Evolutionary conservation across 2,797 vertebrate species (phyloP), one percentile per base, ranked within the genome.

Genomic region (Champsocephalus gunnari): DNA sequence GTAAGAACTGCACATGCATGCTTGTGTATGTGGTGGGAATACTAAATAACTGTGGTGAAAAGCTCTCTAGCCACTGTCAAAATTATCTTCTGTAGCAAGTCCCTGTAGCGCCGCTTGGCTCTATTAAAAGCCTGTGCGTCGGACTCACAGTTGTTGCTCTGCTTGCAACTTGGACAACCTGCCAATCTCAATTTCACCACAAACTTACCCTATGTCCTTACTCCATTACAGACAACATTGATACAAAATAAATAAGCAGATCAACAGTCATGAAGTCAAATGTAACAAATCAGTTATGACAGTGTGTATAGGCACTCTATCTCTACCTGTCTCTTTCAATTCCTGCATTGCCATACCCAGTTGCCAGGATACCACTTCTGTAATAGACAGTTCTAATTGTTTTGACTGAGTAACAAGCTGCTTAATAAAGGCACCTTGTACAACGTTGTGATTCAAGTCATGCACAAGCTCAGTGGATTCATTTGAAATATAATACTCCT

Each of bases 351-450:
- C 79, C 87, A 79, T 91, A 71, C 57, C 81, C 80, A 80, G 93
- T 95, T 95, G 93, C 94, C 91, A 89, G 93, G 94, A 93, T 93
- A 94, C 92, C 61, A 79, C 85, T 82, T 82, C 78, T 84, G 85
- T 90, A 92, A 93, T 89, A 82, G 87, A 87, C 79, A 85, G 86
- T 85, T 87, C 77, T 93, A 94, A 94, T 93, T 94, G 94, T 92
- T 94, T 93, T 92, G 89, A 93, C 89, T 92, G 90, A 90, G 88
- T 94, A 93, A 95, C 90, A 91, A 92, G 90, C 91, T 90, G 89
- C 94, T 91, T 91, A 90, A 93, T 89, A 89, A 92, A 91, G 81
- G 88, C 88, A 89, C 90, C 79, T 90, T 91, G 90, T 88, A 84
- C 71, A 89, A 75, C 75, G 81, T 94, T 93, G 87, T 78, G 81